phyloP scores from a whole-genome alignment of 2,888 invertebrate species.

The Pristionchus arcanus region DNA sequence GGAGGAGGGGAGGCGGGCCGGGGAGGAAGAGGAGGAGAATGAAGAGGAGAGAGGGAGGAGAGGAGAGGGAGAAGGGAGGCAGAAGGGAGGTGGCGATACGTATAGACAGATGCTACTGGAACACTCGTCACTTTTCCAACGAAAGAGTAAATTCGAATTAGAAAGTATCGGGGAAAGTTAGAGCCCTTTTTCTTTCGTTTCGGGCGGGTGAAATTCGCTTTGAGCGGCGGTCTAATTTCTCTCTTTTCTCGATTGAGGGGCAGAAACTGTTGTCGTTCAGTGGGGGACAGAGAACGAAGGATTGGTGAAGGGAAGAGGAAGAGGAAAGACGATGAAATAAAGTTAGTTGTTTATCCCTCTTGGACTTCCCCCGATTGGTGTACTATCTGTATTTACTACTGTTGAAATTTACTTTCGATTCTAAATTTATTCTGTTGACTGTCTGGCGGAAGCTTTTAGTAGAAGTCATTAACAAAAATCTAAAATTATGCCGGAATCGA shows the following conservation, averaged over 20 bases:
- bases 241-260: background rate
- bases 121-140: constrained; percentile 7
- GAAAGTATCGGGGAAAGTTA: background rate
- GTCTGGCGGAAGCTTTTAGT: too few species aligned
- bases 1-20: background rate
- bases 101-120: constrained; percentile 30
- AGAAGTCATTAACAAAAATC: too few species aligned
- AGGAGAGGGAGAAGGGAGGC: background rate
- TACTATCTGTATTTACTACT: background rate
- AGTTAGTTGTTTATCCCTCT: background rate
- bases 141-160: background rate
- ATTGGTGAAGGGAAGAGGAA: background rate
- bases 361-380: background rate
- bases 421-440: background rate
- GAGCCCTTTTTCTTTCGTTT: background rate
- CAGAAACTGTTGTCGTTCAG: background rate
- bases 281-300: background rate
- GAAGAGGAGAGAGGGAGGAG: background rate
- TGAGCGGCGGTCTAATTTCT: background rate
- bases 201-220: background rate
- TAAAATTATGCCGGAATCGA: too few species aligned
- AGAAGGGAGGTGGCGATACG: constrained; percentile 58
- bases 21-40: constrained; percentile 5
- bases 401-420: background rate
- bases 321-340: background rate